Base-by-base conservation (phyloP, 2,888 invertebrate genomes). In the Amiota communis region DNA sequence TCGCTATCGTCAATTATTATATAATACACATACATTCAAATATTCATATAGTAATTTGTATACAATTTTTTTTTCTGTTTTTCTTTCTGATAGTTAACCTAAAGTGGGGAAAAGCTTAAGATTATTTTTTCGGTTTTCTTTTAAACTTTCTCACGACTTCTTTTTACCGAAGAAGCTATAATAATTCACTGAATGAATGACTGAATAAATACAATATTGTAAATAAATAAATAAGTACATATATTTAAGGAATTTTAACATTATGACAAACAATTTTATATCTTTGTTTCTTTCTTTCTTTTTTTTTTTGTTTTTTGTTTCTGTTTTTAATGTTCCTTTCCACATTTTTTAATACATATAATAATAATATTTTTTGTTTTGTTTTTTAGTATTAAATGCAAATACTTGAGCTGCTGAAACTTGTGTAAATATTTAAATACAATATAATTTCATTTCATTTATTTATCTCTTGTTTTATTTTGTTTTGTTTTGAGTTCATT, bases 321-420 rank as follows among this genome's bases (percentile, higher is more conserved):
- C 63, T 47, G 53, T 70, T 13, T 59, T 65, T 51, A 12, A 64
- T 53, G 23, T 70, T 59, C 47, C 47, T 70, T 48, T 67, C 46
- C 46, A 72, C 61, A 65, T 70, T 70, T 17, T 57, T 64, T 53
- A 65, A 57, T 46, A 72, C 72, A 46, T 65, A 23, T 2, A 2
- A 56, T 23, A 57, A 67, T 59, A 23, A 47, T 57, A 13, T 57
- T 12, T 71, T 71, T 49, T 72, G 59, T 23, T 17, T 71, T 51
- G 46, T 49, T 53, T 61, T 36, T 68, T 61, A 59, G 48, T 65
- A 59, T 68, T 79, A 80, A 80, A 80, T 80, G 80, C 77, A 75
- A 75, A 76, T 79, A 80, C 75, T 80, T 78, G 79, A 80, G 81
- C 81, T 80, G 80, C 79, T 79, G 80, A 80, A 76, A 80, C 76